Base-by-base conservation (phyloP, 2,113 vertebrate genomes). In the Eurypyga helias region DNA sequence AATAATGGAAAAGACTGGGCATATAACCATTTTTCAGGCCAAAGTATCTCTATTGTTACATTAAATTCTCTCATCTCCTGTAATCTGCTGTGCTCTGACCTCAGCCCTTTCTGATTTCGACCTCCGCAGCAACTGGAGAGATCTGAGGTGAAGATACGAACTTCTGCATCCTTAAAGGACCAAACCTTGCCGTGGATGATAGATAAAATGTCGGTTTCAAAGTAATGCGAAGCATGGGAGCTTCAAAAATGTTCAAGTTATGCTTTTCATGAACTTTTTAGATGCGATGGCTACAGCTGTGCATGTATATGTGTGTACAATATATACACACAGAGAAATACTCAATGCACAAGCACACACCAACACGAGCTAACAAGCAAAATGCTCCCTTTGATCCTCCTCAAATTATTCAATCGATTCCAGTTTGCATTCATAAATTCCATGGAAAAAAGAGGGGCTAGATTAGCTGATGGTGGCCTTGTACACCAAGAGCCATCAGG, bases 291-390 rank as follows among this genome's bases (percentile, higher is more conserved):
- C 43, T 60, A 9, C 49, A 70, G 65, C 1, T 1, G 12, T 6
- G 26, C 5, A 23, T 6, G 5, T 3, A 10, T n/a, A 3, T 52
- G 25, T 12, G 24, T 28, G 52, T 24, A 17, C 7, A 20, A 9
- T 0, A 3, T 8, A 17, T 4, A 36, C 6, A 57, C 8, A 18
- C 16, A 51, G 2, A 61, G 31, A 84, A 20, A 57, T 5, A 55
- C 0, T 7, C 49, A 51, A 4, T 0, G 10, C 51, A 17, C 21
- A 46, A 11, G 10, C 1, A 13, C 9, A 16, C n/a, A 25, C 11
- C 0, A 10, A 62, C 43, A 62, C 41, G 12, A 75, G 60, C 9
- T 10, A 61, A 16, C 3, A 8, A 21, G 41, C 23, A 48, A 57
- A 73, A 45, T 0, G 8, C 6, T 67, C 31, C 48, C 26, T 84